phyloP scores from a whole-genome alignment of 2,113 vertebrate genomes.

The Barbus barbus region DNA sequence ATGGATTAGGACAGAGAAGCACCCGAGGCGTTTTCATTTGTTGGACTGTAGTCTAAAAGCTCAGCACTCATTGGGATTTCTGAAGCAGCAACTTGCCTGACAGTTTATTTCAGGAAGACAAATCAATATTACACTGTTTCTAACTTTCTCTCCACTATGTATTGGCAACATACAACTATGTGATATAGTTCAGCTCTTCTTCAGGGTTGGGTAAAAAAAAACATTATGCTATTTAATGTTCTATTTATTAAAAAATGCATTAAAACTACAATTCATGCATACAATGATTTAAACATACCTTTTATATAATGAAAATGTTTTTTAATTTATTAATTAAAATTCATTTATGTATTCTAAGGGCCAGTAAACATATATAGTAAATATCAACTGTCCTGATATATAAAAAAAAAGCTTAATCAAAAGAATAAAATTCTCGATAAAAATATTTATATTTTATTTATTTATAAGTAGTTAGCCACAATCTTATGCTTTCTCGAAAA shows the following conservation, averaged over 20 bases:
- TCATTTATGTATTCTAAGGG: neutral
- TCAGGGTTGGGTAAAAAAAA: neutral
- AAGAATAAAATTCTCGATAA: neutral
- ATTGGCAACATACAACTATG: neutral
- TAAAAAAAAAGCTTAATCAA: neutral
- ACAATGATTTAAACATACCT: neutral
- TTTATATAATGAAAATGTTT: neutral
- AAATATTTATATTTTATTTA: too few species aligned
- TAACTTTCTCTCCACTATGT: conserved; percentile 2
- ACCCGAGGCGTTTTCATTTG: neutral
- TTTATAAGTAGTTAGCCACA: neutral
- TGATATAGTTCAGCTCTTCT: neutral
- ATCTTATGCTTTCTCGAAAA: neutral
- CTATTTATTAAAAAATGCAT: neutral
- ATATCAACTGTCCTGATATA: neutral
- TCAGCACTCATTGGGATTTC: neutral
- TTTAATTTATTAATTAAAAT: neutral
- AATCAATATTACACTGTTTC: conserved; percentile 9
- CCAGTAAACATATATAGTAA: neutral
- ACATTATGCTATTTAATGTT: neutral
- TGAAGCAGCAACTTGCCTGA: neutral
- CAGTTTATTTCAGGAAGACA: conserved; percentile 19
- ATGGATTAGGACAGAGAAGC: conserved; percentile 22
- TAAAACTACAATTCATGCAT: neutral
- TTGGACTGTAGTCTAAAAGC: conserved; percentile 11